Evolutionary conservation across 2,888 invertebrate species (phyloP).

Genomic region (Ceratothoa steindachneri): DNA sequence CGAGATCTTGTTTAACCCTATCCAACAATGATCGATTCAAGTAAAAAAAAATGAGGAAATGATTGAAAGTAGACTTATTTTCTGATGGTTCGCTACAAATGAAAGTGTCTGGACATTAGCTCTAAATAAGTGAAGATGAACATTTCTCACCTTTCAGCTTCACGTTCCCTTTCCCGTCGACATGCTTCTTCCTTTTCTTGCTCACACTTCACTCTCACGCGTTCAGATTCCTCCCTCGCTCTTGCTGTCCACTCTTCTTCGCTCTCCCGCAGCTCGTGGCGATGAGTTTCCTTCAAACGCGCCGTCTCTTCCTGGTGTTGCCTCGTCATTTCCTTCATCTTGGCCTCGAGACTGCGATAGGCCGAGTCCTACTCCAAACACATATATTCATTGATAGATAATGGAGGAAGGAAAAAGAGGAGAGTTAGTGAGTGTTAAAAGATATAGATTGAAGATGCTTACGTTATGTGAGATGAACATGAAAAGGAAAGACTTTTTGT

Average conservation of each 20-base stretch:
- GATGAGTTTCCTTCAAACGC: constrained; percentile 38
- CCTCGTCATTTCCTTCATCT: constrained; percentile 35
- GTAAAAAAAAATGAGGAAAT: no score
- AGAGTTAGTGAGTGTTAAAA: no score
- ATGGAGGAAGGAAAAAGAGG: no score
- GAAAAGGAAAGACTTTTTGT: no score
- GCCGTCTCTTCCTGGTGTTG: constrained; percentile 40
- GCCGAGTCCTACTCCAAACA: constrained; percentile 27
- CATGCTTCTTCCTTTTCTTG: constrained; percentile 40
- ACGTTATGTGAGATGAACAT: no score
- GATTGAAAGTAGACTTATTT: no score
- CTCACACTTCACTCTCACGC: constrained; percentile 27
- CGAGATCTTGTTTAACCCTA: constrained; percentile 33
- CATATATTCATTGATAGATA: no score
- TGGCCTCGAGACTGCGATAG: constrained; percentile 38
- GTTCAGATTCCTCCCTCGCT: constrained; percentile 23
- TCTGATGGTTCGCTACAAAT: no score
- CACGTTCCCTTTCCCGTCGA: constrained; percentile 34
- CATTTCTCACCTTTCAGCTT: constrained; percentile 35
- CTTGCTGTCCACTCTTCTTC: constrained; percentile 26
- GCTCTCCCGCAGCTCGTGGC: constrained; percentile 26
- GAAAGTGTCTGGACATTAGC: no score
- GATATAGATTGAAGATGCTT: no score
- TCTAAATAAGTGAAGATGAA: no score
- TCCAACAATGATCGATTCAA: no score